Percentiles rank a stretch among this genome's conserved stretches.
These are phyloP conservation scores for Actinopyga echinites DNA, from an alignment of 53 echinoderm and acorn worm genomes.

Conservation along the genomic window DNA sequence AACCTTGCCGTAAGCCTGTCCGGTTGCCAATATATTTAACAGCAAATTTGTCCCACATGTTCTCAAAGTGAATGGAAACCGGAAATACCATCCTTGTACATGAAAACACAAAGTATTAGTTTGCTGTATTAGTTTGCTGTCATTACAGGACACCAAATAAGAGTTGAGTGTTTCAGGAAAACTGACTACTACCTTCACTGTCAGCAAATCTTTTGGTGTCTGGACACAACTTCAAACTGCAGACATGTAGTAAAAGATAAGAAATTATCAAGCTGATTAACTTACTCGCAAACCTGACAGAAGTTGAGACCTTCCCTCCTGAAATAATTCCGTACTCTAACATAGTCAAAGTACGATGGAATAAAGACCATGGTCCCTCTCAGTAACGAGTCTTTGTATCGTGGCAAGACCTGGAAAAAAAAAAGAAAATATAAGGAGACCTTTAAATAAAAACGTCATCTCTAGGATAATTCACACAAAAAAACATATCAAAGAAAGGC, in stretches of 20 bases:
- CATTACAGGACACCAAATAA: no score
- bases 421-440: not conserved
- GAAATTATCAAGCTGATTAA: not conserved
- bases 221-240: no score
- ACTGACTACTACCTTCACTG: not conserved
- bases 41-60: no score
- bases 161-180: no score
- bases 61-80: no score
- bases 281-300: slow-evolving; percentile 99
- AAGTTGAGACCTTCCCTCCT: slow-evolving; percentile 90
- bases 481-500: no score
- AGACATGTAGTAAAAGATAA: no score
- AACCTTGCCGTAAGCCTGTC: no score
- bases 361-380: slow-evolving; percentile 86
- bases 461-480: not conserved
- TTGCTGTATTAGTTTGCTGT: no score
- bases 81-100: no score
- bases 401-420: slow-evolving; percentile 70
- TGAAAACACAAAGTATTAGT: no score
- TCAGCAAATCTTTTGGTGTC: not conserved
- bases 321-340: slow-evolving; percentile 88
- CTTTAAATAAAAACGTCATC: not conserved
- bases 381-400: slow-evolving; percentile 73
- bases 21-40: no score
- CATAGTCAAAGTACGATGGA: slow-evolving; percentile 94